phyloP scores from a whole-genome alignment of 2,797 vertebrate species.

The Lacerta bilineata region DNA sequence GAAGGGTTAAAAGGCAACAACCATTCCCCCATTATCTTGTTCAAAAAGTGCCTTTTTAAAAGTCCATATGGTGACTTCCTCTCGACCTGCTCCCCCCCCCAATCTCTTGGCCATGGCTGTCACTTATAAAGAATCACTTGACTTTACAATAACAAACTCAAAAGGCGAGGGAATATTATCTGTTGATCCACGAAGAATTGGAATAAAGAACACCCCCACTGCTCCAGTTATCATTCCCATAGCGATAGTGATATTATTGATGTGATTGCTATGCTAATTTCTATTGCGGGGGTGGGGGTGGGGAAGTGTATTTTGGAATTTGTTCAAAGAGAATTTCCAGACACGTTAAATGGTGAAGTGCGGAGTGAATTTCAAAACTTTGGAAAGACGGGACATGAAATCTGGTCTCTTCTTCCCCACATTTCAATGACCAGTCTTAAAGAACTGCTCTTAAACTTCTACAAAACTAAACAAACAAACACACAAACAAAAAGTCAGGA shows the following conservation, averaged over 20 bases:
- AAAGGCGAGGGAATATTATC: conserved; percentile 96
- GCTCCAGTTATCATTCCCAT: conserved; percentile 94
- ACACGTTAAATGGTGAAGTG: conserved; percentile 89
- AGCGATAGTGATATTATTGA: conserved; percentile 96
- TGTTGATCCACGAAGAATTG: conserved; percentile 96
- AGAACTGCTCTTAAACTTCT: conserved; percentile 62
- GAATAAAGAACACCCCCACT: conserved; percentile 95
- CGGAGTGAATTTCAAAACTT: conserved; percentile 87
- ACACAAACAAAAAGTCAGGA: conserved; percentile 1
- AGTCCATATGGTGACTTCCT: conserved; percentile 97
- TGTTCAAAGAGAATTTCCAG: conserved; percentile 91
- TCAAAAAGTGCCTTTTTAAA: conserved; percentile 93
- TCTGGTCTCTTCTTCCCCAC: conserved; percentile 80
- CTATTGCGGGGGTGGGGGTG: conserved; percentile 76
- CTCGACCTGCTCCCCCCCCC: conserved; percentile 93
- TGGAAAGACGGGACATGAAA: conserved; percentile 86
- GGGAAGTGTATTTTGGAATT: conserved; percentile 89
- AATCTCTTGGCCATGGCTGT: conserved; percentile 95
- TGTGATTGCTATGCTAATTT: conserved; percentile 96
- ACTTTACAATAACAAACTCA: conserved; percentile 98
- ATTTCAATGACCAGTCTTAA: conserved; percentile 43
- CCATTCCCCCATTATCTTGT: conserved; percentile 85
- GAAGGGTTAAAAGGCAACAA: conserved; percentile 79
- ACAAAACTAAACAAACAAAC: conserved; percentile 11
- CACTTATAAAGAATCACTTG: conserved; percentile 99